Conservation (phyloP, 1,140 invertebrate species). For the Agraylea sexmaculata region DNA sequence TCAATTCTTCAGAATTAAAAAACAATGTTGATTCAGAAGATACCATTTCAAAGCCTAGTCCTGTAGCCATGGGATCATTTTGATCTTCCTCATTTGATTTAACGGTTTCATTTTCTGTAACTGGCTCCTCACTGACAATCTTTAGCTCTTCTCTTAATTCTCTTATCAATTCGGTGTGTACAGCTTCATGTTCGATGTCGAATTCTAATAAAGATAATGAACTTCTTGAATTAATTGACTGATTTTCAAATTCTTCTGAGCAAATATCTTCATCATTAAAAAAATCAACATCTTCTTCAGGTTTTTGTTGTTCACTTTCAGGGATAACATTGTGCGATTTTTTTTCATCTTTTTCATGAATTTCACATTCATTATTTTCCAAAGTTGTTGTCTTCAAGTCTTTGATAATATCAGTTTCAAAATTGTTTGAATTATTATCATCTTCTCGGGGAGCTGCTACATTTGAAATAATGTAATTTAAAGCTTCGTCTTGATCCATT, state of each 20-base stretch:
- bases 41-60: slow-evolving; percentile 45
- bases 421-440: no score
- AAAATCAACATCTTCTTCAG: no score
- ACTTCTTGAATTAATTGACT: slow-evolving; percentile 41
- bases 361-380: no score
- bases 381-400: no score
- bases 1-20: slow-evolving; percentile 41
- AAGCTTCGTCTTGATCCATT: slow-evolving; percentile 49
- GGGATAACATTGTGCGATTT: no score
- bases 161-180: slow-evolving; percentile 44
- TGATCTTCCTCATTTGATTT: slow-evolving; percentile 22
- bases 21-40: slow-evolving; percentile 34
- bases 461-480: slow-evolving; percentile 50
- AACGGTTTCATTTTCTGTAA: slow-evolving; percentile 22
- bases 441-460: no score
- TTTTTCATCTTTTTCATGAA: no score
- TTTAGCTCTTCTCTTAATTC: slow-evolving; percentile 40
- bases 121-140: slow-evolving; percentile 28
- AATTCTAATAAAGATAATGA: slow-evolving; percentile 33
- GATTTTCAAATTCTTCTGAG: no score
- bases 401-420: no score
- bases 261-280: no score
- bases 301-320: no score
- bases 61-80: slow-evolving; percentile 34
- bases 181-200: slow-evolving; percentile 39